Percentiles rank a stretch among this genome's conserved stretches.
Conservation (phyloP, 2,888 invertebrate species). For the Heliconius hortense region DNA sequence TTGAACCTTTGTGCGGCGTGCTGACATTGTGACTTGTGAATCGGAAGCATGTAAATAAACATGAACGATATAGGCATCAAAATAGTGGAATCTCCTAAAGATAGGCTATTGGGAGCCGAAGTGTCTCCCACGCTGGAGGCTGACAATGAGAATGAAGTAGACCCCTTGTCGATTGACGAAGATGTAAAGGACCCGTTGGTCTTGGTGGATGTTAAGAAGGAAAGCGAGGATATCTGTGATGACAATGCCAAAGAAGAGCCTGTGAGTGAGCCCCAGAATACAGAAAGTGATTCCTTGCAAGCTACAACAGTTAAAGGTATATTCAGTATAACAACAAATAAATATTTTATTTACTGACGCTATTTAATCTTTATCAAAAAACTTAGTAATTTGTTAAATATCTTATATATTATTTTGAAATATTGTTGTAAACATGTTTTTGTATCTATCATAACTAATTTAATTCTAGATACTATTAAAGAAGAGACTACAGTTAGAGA, state of each 20-base stretch:
- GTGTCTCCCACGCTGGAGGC: conserved; percentile 58
- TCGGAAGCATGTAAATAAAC: conserved; percentile 81
- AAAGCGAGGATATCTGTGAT: conserved; percentile 66
- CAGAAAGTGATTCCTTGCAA: conserved; percentile 49
- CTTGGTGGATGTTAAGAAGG: conserved; percentile 47
- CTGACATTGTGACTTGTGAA: conserved; percentile 70
- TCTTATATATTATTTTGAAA: too few species aligned
- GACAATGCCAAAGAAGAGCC: conserved; percentile 78
- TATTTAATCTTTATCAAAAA: too few species aligned
- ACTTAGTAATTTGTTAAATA: too few species aligned
- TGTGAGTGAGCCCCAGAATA: conserved; percentile 56
- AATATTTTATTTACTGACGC: not conserved
- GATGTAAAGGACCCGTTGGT: conserved; percentile 54
- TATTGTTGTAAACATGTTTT: too few species aligned
- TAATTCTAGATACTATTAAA: conserved; percentile 31
- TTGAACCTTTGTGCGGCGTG: conserved; percentile 71
- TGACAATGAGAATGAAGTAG: conserved; percentile 64
- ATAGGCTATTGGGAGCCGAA: conserved; percentile 56
- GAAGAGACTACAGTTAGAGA: conserved; percentile 39
- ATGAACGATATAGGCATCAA: conserved; percentile 79
- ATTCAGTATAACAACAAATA: not conserved
- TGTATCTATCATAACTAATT: not conserved
- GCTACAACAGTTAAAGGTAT: conserved; percentile 44
- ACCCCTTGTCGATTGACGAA: conserved; percentile 70
- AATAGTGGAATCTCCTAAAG: conserved; percentile 74